Percentiles rank a stretch among this genome's conserved stretches.
Conservation (phyloP, 1,140 invertebrate genomes). For the Aphelenchoides fujianensis region DNA sequence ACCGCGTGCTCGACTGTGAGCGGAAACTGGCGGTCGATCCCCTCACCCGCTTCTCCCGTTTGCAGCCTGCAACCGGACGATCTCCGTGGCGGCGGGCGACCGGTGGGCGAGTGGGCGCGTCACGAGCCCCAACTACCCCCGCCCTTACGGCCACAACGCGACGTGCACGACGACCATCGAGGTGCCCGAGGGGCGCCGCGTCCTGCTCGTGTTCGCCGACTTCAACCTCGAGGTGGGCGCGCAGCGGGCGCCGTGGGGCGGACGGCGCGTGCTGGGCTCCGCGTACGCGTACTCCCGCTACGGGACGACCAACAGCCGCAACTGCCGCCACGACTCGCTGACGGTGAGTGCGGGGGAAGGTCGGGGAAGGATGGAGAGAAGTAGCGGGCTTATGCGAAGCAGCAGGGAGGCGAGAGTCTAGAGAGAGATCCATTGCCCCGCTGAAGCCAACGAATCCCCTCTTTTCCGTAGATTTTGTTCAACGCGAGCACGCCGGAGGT, state of each 20-base stretch:
- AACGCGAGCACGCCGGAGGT: conserved; percentile 12
- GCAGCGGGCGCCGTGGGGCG: not conserved
- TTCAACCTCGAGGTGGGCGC: conserved; percentile 43
- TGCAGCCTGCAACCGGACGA: conserved; percentile 55
- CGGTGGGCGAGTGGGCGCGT: conserved; percentile 49
- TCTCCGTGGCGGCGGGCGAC: conserved; percentile 37
- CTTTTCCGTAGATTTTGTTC: conserved; percentile 22
- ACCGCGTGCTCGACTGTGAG: conserved; percentile 40
- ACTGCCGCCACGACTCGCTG: conserved; percentile 45
- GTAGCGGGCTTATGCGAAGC: no score
- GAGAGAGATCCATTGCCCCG: not conserved
- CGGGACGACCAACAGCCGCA: not conserved
- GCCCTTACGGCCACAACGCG: conserved; percentile 44
- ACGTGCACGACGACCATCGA: conserved; percentile 44
- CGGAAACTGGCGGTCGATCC: conserved; percentile 12
- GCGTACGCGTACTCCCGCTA: not conserved
- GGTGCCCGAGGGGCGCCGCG: conserved; percentile 24
- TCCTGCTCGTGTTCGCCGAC: conserved; percentile 57
- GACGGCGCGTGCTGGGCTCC: not conserved
- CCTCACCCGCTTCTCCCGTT: conserved; percentile 12
- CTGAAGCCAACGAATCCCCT: no score
- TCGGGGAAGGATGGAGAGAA: no score
- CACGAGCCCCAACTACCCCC: conserved; percentile 53
- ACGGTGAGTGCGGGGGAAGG: conserved; percentile 26
- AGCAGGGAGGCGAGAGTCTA: no score